Percentiles rank a stretch among this genome's conserved stretches.
Conservation (phyloP, 2,113 vertebrate genomes). For the Hippotragus niger region DNA sequence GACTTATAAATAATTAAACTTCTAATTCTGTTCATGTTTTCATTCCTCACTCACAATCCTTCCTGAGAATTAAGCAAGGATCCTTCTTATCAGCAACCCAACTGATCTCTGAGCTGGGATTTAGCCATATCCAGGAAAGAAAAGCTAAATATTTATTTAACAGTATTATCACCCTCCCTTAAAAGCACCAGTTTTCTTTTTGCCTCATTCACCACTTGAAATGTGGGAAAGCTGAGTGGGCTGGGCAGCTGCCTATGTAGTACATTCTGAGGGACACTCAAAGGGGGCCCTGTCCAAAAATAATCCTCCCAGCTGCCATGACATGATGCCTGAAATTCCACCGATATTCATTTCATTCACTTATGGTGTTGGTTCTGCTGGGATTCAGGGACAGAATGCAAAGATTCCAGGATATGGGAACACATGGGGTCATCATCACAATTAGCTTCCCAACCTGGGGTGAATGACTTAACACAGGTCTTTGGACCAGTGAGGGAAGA, state of each 20-base stretch:
- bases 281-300: neutral
- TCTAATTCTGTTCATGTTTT: neutral
- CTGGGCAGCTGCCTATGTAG: neutral
- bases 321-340: neutral
- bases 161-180: conserved; percentile 25
- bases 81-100: neutral
- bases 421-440: neutral
- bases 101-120: neutral
- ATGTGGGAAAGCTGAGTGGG: neutral
- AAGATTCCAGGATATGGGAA: conserved; percentile 1
- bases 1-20: conserved; percentile 2
- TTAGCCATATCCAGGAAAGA: neutral
- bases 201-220: neutral
- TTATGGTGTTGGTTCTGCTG: neutral
- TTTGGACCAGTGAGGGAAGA: neutral
- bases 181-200: neutral
- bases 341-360: neutral
- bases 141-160: conserved; percentile 32
- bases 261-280: neutral
- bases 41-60: neutral
- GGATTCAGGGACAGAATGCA: neutral
- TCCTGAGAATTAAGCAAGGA: neutral
- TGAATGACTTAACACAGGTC: neutral
- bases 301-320: conserved; percentile 35
- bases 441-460: neutral